These are phyloP conservation scores for Tipula vernalis DNA, from an alignment of 2,888 invertebrate genomes.

Conservation along the genomic window DNA sequence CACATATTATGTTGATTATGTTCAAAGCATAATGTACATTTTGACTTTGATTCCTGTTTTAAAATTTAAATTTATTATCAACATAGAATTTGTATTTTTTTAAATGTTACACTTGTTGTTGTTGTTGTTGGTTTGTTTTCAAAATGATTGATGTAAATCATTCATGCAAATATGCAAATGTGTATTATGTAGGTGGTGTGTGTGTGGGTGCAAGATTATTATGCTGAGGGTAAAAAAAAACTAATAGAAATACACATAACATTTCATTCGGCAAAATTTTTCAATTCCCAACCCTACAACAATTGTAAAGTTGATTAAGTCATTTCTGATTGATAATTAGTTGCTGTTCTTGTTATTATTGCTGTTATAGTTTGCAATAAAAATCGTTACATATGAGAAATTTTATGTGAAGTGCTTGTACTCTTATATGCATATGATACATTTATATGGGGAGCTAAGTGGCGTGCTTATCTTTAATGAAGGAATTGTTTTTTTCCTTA, in stretches of 20 bases:
- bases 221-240: neutral
- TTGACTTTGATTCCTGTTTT: neutral
- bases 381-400: too few relatives aligned
- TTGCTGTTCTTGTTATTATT: too few relatives aligned
- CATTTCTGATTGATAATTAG: neutral
- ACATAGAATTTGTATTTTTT: neutral
- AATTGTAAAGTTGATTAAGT: neutral
- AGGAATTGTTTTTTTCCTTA: too few relatives aligned
- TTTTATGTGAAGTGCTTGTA: too few relatives aligned
- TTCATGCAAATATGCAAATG: neutral
- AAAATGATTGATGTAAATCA: neutral
- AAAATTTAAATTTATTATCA: neutral
- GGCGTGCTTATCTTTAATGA: too few relatives aligned
- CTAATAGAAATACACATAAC: neutral
- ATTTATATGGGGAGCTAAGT: too few relatives aligned
- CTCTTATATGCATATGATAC: too few relatives aligned
- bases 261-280: neutral
- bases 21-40: neutral
- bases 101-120: neutral
- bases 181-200: neutral
- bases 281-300: neutral
- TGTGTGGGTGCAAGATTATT: neutral
- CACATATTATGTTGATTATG: neutral
- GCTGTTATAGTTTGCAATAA: too few relatives aligned
- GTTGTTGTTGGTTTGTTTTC: neutral